Conservation (phyloP, 2,797 vertebrate genomes). For the Argya squamiceps region DNA sequence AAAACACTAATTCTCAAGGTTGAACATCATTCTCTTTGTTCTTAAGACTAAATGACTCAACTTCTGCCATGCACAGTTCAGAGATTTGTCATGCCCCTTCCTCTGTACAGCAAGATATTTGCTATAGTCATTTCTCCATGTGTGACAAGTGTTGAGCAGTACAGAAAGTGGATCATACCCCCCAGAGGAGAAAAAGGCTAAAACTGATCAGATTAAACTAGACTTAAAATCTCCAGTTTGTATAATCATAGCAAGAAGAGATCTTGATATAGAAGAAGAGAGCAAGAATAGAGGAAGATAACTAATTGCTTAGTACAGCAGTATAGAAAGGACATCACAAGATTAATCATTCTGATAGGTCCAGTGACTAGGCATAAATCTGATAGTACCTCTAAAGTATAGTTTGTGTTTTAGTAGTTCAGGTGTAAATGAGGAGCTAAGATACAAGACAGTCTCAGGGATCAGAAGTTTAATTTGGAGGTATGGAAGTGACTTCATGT, state of each 20-base stretch:
- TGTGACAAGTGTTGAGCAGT: neutral
- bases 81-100: neutral
- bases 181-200: neutral
- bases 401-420: neutral
- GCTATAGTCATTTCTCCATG: neutral
- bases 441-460: neutral
- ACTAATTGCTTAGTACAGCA: neutral
- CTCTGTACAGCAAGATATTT: neutral
- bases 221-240: neutral
- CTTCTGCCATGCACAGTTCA: neutral
- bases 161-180: neutral
- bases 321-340: neutral
- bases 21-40: neutral
- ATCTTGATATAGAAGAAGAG: no score
- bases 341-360: neutral
- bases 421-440: neutral
- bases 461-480: neutral
- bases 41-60: neutral
- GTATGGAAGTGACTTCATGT: neutral
- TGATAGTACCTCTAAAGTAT: neutral
- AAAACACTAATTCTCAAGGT: neutral
- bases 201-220: neutral
- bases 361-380: neutral
- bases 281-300: neutral
- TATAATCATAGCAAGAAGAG: neutral